Evolutionary conservation across 2,888 invertebrate genomes (phyloP).

Genomic region (Choristoneura rosaceana): DNA sequence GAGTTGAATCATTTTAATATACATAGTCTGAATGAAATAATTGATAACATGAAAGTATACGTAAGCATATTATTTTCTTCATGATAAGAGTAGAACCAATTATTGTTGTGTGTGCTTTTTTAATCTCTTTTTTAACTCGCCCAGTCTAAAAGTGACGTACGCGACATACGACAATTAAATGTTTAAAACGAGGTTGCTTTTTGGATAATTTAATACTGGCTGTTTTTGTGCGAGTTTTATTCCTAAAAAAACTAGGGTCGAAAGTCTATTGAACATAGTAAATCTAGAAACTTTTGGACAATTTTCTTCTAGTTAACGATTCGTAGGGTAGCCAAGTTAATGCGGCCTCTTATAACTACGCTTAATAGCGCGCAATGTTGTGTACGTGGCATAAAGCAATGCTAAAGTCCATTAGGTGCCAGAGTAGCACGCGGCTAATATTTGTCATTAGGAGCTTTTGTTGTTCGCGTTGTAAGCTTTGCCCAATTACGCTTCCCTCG

Average conservation of each 20-base stretch:
- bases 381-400: conserved; percentile 55
- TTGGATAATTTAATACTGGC: no score
- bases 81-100: no score
- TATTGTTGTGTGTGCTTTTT: no score
- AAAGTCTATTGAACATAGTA: no score
- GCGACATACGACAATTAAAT: no score
- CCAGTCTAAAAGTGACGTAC: no score
- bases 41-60: no score
- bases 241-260: neutral
- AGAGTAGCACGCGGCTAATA: conserved; percentile 70
- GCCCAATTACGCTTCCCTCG: conserved; percentile 49
- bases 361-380: conserved; percentile 14
- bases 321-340: neutral
- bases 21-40: no score
- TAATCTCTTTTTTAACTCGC: no score
- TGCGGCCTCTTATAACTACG: conserved; percentile 2
- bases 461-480: conserved; percentile 64
- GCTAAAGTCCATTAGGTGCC: conserved; percentile 76
- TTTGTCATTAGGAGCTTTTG: conserved; percentile 80
- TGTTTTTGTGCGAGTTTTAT: neutral
- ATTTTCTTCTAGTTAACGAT: conserved; percentile 2
- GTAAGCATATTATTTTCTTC: no score
- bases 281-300: neutral
- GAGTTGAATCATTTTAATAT: no score
- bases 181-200: no score